Evolutionary conservation across 1,140 invertebrate genomes (phyloP).

Genomic region (Ceratoteleas bidentatus): DNA sequence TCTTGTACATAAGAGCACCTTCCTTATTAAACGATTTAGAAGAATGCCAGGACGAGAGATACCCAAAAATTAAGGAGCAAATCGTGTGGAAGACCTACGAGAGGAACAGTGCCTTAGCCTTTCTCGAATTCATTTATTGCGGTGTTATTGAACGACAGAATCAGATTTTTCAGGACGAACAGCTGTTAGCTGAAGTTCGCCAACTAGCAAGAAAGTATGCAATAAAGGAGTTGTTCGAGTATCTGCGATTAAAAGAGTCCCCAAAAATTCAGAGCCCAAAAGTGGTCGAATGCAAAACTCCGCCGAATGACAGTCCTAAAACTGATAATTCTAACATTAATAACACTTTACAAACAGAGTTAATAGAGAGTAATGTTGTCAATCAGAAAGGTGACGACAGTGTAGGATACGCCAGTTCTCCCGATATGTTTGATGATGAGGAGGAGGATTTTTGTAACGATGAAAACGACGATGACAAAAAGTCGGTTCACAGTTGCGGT

Average conservation of each 20-base stretch:
- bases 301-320: background rate
- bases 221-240: conserved; percentile 68
- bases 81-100: conserved; percentile 71
- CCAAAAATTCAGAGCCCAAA: conserved; percentile 7
- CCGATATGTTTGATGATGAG: conserved; percentile 67
- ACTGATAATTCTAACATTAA: background rate
- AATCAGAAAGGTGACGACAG: too few species aligned
- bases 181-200: conserved; percentile 56
- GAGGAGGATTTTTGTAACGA: background rate
- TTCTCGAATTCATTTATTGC: conserved; percentile 79
- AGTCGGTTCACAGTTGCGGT: background rate
- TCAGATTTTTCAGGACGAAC: conserved; percentile 56
- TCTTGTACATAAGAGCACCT: conserved; percentile 77
- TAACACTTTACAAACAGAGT: background rate
- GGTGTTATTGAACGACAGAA: conserved; percentile 69
- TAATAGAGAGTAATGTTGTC: background rate
- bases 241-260: conserved; percentile 58
- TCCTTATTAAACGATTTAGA: conserved; percentile 75
- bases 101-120: conserved; percentile 72
- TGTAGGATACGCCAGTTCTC: conserved; percentile 18
- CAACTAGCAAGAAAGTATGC: conserved; percentile 72
- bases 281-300: background rate
- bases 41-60: conserved; percentile 58
- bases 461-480: background rate
- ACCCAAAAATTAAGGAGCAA: conserved; percentile 67